Conservation (phyloP, 2,113 vertebrate species). For the Pseudois nayaur region DNA sequence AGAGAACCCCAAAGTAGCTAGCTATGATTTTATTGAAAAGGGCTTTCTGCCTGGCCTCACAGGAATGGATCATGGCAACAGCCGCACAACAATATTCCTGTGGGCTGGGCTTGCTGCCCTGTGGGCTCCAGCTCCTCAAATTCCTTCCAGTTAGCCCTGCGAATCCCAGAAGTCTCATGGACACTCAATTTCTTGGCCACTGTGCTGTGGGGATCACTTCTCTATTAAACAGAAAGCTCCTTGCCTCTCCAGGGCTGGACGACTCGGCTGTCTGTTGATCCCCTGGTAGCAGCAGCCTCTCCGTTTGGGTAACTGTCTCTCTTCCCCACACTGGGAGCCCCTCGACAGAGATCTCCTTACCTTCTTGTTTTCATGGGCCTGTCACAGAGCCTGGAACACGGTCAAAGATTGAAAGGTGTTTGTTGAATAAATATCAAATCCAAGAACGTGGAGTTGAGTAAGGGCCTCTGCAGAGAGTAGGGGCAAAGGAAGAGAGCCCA, state of each 20-base stretch:
- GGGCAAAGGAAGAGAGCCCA: background rate
- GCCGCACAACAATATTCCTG: background rate
- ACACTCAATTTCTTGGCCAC: background rate
- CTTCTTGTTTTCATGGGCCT: background rate
- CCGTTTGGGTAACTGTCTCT: background rate
- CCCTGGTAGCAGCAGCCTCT: background rate
- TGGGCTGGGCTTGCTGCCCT: background rate
- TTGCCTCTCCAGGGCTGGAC: background rate
- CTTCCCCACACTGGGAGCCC: background rate
- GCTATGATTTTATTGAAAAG: background rate
- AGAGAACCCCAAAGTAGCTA: background rate
- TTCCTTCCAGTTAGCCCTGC: background rate
- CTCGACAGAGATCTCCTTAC: background rate
- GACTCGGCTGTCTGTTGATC: background rate
- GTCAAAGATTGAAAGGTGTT: background rate
- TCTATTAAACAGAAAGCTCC: background rate
- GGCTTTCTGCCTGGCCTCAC: background rate
- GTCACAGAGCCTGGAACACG: background rate
- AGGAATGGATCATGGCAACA: background rate
- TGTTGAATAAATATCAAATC: background rate
- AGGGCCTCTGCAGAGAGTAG: background rate
- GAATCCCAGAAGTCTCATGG: background rate
- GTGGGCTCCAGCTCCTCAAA: background rate
- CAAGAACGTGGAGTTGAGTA: background rate
- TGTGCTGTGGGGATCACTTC: background rate